These are phyloP conservation scores for Crocuta crocuta DNA, from an alignment of 2,113 vertebrate genomes.

Conservation along the genomic window DNA sequence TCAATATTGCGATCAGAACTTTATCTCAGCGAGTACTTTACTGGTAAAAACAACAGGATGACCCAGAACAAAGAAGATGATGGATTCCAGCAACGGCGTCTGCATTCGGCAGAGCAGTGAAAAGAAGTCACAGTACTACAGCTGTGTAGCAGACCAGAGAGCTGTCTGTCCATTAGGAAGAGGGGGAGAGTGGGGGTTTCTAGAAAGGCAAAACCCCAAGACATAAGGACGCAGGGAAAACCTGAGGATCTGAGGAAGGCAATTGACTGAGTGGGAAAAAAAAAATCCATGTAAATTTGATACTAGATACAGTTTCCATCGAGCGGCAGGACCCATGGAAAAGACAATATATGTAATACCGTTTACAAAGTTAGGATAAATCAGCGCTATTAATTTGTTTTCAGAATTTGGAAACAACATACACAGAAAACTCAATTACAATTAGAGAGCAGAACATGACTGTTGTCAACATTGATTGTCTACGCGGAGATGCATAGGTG, in stretches of 20 bases:
- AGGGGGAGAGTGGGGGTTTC: neutral
- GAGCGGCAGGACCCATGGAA: neutral
- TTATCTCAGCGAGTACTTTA: neutral
- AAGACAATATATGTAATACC: neutral
- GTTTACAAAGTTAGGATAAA: neutral
- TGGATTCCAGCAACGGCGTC: neutral
- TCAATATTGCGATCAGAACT: constrained; percentile 16
- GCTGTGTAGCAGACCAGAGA: neutral
- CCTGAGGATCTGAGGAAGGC: neutral
- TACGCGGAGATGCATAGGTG: neutral
- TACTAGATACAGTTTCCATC: neutral
- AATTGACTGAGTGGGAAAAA: neutral
- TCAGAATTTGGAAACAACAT: neutral
- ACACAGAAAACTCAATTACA: neutral
- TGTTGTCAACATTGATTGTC: neutral
- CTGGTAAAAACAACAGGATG: neutral
- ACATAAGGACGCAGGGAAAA: neutral
- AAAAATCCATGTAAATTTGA: neutral
- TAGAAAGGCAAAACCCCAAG: neutral
- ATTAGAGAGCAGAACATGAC: neutral
- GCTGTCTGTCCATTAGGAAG: neutral
- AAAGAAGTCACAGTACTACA: fast-evolving
- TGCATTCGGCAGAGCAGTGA: neutral
- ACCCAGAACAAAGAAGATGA: neutral
- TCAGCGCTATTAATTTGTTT: neutral